Conservation (phyloP, 2,888 invertebrate species). For the Elysia crispata region DNA sequence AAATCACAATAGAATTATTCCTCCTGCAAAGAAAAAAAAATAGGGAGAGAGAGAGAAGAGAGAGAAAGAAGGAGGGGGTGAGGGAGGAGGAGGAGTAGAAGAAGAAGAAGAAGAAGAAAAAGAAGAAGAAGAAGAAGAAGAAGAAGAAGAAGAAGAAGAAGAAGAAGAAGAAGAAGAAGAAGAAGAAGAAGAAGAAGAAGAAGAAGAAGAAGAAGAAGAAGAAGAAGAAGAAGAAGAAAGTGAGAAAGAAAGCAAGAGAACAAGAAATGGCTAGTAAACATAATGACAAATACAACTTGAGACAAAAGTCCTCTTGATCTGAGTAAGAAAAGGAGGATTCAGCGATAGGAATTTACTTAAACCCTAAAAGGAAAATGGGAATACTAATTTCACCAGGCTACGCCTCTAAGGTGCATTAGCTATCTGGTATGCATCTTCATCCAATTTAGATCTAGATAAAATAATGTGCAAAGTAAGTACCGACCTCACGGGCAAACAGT, state of each 20-base stretch:
- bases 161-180: slow-evolving; percentile 4
- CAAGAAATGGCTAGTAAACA: not conserved
- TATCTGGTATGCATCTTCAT: no score
- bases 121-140: not conserved
- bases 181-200: not conserved
- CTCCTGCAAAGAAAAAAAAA: not conserved
- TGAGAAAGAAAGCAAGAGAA: slow-evolving; percentile 6
- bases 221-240: not conserved
- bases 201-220: not conserved
- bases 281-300: no score
- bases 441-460: not conserved
- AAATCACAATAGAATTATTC: not conserved
- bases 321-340: no score
- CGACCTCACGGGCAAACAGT: slow-evolving; percentile 55
- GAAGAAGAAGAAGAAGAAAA: not conserved
- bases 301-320: no score
- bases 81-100: no score
- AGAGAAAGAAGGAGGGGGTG: slow-evolving; percentile 5
- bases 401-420: no score
- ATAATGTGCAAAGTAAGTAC: not conserved
- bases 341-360: no score
- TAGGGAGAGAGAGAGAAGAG: not conserved
- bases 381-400: no score
- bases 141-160: not conserved
- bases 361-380: no score